Percentiles rank a stretch among this genome's conserved stretches.
Conservation (phyloP, 2,113 vertebrate species). For the Paradisaea rubra region DNA sequence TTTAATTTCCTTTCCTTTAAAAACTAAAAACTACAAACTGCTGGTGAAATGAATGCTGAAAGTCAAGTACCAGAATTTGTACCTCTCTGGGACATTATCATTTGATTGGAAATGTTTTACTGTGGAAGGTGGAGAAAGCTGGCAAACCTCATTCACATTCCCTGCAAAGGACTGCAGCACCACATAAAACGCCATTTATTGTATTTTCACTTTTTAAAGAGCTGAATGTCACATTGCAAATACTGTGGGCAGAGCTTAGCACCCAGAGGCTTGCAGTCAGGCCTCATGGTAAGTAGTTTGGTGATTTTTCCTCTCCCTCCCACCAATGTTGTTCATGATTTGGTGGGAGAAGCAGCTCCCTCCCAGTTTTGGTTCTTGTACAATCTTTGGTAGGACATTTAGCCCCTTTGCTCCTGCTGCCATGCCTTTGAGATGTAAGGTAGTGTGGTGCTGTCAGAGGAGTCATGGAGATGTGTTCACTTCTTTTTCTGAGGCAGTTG, state of each 20-base stretch:
- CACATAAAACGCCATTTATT: not conserved
- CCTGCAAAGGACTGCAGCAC: not conserved
- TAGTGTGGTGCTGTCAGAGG: not conserved
- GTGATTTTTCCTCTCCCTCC: not conserved
- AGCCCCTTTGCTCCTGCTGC: not conserved
- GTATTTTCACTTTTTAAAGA: not conserved
- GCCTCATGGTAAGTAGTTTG: not conserved
- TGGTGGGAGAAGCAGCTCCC: not conserved
- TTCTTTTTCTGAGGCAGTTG: not conserved
- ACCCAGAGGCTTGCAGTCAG: not conserved
- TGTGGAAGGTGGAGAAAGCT: not conserved
- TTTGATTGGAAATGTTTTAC: not conserved
- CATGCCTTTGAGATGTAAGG: not conserved
- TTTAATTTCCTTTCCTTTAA: constrained; percentile 21
- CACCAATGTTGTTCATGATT: not conserved
- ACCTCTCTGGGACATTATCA: not conserved
- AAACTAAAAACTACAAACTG: not conserved
- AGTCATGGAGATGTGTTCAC: not conserved
- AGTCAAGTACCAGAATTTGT: not conserved
- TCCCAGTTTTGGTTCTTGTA: not conserved
- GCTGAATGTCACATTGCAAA: not conserved
- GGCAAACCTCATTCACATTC: not conserved
- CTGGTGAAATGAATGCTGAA: not conserved
- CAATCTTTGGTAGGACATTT: not conserved
- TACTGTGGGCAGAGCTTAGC: not conserved